Base-by-base conservation (phyloP, 2,113 vertebrate species). In the Chionomys nivalis region DNA sequence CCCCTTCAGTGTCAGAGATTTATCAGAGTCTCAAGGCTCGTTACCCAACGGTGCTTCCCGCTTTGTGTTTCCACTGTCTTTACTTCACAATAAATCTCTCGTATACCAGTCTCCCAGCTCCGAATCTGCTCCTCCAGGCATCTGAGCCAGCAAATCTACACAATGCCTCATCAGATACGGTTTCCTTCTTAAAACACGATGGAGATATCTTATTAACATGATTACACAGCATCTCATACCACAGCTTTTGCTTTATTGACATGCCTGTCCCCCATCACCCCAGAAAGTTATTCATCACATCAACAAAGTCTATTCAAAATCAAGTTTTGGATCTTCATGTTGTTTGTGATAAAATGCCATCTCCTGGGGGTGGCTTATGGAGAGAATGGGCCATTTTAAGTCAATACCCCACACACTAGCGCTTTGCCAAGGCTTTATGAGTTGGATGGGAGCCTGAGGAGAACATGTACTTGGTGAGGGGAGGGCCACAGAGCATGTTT, bases 371-470 rank as follows among this genome's bases (percentile, higher is more conserved):
- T 93, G 78, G 58, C 87, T 75, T 77, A 77, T 13, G 49, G 31
- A 68, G 81, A 93, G 95, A 97, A 95, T 39, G 44, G 49, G 73
- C 86, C 89, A 11, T 94, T 96, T 90, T 36, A 65, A 96, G 55
- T 75, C 42, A 36, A 79, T 44, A 75, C 63, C 63, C 91, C 72
- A 26, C 49, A 96, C 75, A 39, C 11, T 70, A 49, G 76, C 68
- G 28, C 39, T 91, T 75, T 87, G 73, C 65, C 73, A 70, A 82
- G 55, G n/a, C 63, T 89, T 77, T 81, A 58, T 70, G 81, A 87
- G 79, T 76, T 91, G 92, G 79, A 83, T 90, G 58, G 26, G 33
- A 68, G 95, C 91, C 93, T 33, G 13, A 78, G 87, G 49, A 96
- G 95, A 97, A 96, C 19, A 77, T 97, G 83, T 3, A 31, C 14